Evolutionary conservation across 2,797 vertebrate species (phyloP), one percentile per base, ranked within the genome.

Genomic region (Lateolabrax maculatus): DNA sequence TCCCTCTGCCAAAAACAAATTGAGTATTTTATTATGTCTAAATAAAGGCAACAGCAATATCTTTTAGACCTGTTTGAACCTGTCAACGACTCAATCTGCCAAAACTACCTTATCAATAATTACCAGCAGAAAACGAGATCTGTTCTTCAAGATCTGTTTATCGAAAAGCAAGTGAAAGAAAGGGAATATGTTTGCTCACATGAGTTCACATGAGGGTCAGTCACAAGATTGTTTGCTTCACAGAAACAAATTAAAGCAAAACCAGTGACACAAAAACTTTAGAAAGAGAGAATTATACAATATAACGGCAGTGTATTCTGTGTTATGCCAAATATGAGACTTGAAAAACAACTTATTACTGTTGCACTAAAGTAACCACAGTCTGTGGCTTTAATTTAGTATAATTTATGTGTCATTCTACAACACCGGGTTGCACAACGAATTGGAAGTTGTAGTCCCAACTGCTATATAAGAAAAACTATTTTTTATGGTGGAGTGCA

Each of bases 51-150:
- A 25, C 19, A 44, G 31, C 53, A 16, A 29, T 36, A n/a, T 72
- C 5, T 57, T 57, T 43, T 31, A 31, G 8, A 37, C 0, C 9
- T 55, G 10, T 60, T 18, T 62, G 21, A 2, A 29, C 39, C 37
- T 15, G 6, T 13, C 48, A 56, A 53, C 36, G 25, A 63, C 11
- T 71, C 49, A 56, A 44, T 66, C 37, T 48, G 51, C 37, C 18
- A 31, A 44, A 75, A 66, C 25, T 6, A 51, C 16, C 34, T 29
- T 1, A 44, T 69, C 25, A 74, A 70, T 43, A 51, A 75, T 70
- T 27, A 74, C 16, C 12, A 18, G 66, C 5, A 55, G 36, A 51
- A 68, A 69, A 58, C 5, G 8, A 64, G 25, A 13, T 7, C 41
- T 34, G 49, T 49, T 60, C 31, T 49, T 12, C 25, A 34, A 57